Conservation (phyloP, 1,140 invertebrate species). For the Aphis gossypii region DNA sequence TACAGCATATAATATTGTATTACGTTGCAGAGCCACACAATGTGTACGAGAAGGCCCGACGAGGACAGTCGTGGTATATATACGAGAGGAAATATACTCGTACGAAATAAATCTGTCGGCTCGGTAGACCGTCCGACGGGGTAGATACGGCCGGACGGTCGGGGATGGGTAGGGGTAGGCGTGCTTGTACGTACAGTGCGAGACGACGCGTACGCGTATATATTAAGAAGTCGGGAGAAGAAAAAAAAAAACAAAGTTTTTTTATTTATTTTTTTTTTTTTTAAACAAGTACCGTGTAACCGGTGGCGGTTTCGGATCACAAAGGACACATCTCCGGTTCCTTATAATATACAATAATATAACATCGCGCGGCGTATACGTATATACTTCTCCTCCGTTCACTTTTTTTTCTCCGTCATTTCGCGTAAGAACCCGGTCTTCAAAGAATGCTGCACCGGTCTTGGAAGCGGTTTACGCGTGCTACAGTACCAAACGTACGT, state of each 20-base stretch:
- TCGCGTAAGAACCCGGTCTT: slow-evolving; percentile 45
- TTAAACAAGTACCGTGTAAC: slow-evolving; percentile 14
- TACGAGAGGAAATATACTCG: background rate
- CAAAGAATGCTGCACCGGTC: slow-evolving; percentile 45
- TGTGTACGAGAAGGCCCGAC: background rate
- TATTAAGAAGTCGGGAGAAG: slow-evolving; percentile 16
- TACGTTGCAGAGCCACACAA: background rate
- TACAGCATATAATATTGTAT: too few relatives aligned
- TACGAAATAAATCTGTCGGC: slow-evolving; percentile 52
- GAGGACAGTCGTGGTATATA: background rate
- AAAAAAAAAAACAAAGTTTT: background rate
- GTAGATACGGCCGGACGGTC: background rate
- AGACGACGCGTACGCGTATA: background rate
- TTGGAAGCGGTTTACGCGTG: slow-evolving; percentile 43
- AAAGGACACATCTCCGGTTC: slow-evolving; percentile 55
- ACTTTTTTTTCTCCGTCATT: background rate
- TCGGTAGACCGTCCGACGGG: background rate
- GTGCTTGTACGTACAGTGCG: background rate
- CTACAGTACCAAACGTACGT: background rate
- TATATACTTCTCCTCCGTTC: background rate
- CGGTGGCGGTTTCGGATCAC: slow-evolving; percentile 55
- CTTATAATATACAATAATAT: background rate
- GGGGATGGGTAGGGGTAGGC: too few relatives aligned
- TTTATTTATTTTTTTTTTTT: background rate
- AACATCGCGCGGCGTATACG: background rate